Conservation (phyloP, 30 jellyfish, hydroid and myxozoan genomes). For the Pelagia noctiluca region DNA sequence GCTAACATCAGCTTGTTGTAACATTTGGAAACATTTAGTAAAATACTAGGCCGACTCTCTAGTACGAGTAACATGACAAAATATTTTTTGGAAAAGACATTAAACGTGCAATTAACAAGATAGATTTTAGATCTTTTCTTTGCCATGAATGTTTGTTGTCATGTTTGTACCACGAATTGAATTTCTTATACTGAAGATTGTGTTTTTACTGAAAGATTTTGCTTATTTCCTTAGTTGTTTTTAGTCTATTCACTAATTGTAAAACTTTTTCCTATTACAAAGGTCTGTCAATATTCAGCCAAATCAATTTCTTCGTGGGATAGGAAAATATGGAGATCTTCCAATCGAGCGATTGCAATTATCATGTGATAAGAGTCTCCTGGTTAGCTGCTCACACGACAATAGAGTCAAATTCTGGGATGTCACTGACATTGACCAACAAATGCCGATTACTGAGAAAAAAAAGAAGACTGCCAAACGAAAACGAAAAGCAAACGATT, state of each 20-base stretch:
- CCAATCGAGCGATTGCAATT: constrained; percentile 76
- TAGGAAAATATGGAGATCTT: constrained; percentile 83
- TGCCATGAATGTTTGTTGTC: too few species aligned
- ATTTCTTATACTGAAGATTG: too few species aligned
- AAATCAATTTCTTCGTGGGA: constrained; percentile 66
- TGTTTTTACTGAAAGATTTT: too few species aligned
- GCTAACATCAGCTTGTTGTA: too few species aligned
- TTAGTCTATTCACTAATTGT: background rate
- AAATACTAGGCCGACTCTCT: too few species aligned
- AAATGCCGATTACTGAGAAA: constrained; percentile 29
- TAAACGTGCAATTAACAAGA: too few species aligned
- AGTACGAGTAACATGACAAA: too few species aligned
- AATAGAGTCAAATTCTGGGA: constrained; percentile 83
- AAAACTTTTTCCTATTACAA: background rate
- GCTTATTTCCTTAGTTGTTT: too few species aligned
- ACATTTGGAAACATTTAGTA: too few species aligned
- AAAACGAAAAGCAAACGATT: constrained; percentile 60
- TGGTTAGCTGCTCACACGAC: constrained; percentile 82
- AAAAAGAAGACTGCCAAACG: constrained; percentile 54
- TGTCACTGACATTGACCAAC: constrained; percentile 46
- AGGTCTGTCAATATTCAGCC: constrained; percentile 85
- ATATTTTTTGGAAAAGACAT: too few species aligned
- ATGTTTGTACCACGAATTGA: too few species aligned
- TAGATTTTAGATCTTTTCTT: too few species aligned
- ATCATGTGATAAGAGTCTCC: constrained; percentile 50